Evolutionary conservation across 2,888 invertebrate genomes (phyloP).

Genomic region (Xanthorhoe designata): DNA sequence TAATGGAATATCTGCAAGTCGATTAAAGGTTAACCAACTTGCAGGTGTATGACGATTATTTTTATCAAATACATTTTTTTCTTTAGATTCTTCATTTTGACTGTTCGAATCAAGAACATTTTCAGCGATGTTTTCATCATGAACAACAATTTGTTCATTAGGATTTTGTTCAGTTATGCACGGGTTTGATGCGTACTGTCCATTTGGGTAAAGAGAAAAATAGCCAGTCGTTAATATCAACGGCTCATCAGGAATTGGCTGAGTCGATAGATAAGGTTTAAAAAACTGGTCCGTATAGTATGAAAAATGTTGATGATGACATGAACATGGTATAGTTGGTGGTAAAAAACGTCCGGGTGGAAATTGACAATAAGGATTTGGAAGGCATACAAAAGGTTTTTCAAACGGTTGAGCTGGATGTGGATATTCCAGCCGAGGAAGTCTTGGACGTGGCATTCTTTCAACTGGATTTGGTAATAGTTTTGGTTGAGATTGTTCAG

Average conservation of each 20-base stretch:
- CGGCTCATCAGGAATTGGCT: background rate
- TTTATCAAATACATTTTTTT: background rate
- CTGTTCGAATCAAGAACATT: no score
- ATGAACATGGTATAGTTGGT: background rate
- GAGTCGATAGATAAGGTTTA: no score
- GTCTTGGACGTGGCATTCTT: no score
- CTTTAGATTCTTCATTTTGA: no score
- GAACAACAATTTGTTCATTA: no score
- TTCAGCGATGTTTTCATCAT: no score
- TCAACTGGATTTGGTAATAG: no score
- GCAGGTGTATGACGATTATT: background rate
- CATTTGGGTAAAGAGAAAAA: background rate
- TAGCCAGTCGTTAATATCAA: background rate
- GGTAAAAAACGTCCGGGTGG: background rate
- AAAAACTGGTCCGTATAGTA: no score
- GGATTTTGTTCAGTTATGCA: background rate
- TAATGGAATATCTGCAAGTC: background rate
- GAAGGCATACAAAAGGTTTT: background rate
- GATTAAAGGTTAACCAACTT: background rate
- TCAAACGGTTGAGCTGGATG: background rate
- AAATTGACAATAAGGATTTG: background rate
- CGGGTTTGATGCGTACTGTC: background rate
- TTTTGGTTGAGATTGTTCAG: background rate
- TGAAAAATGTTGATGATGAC: background rate
- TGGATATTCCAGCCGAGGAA: background rate